Conservation (phyloP, 1,140 invertebrate species). For the Octopus bimaculoides region DNA sequence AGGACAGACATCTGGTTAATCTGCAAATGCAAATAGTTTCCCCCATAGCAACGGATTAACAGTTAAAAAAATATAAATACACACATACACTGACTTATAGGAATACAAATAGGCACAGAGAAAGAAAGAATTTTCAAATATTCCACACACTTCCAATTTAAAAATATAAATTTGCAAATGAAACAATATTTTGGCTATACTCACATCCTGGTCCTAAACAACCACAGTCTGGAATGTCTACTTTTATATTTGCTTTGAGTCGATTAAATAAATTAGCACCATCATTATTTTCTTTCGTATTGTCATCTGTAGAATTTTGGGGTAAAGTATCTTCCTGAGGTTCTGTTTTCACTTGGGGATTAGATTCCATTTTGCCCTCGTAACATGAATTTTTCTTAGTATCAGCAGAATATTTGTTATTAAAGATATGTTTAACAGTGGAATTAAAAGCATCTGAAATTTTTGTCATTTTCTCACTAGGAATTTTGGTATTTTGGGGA, state of each 20-base stretch:
- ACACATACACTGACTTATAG: background rate
- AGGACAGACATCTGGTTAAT: background rate
- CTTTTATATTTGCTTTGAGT: conserved; percentile 32
- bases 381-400: background rate
- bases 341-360: background rate
- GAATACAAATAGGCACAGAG: background rate
- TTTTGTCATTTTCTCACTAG: background rate
- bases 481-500: background rate
- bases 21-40: background rate
- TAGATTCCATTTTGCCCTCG: background rate
- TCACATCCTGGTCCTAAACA: conserved; percentile 41
- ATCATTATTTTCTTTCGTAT: background rate
- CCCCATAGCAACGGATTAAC: background rate
- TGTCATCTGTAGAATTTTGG: background rate
- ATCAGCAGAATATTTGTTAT: background rate
- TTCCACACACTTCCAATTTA: background rate
- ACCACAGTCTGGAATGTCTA: conserved; percentile 36
- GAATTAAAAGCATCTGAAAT: background rate
- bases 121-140: background rate
- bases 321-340: background rate
- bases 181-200: conserved; percentile 17
- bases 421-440: background rate
- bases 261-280: conserved; percentile 28
- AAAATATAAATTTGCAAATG: background rate
- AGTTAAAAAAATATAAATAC: background rate